Evolutionary conservation across 2,797 vertebrate species (phyloP).

Genomic region (Parotocinclus haroldoi): DNA sequence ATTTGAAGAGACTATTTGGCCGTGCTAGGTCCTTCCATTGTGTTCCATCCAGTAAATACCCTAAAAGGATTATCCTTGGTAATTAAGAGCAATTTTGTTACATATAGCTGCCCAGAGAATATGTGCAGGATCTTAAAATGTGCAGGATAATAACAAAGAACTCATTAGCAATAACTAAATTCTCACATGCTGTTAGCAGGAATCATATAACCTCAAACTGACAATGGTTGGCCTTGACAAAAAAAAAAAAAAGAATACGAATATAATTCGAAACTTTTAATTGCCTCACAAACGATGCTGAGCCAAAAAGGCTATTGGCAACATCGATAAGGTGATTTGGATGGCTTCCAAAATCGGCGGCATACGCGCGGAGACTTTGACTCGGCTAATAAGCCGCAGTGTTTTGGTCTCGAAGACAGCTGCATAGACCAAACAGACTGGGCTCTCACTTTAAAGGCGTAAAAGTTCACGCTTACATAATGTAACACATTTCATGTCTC

Average conservation of each 20-base stretch:
- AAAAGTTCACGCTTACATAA: conserved; percentile 17
- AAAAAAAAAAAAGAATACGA: not conserved
- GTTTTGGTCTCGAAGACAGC: conserved; percentile 29
- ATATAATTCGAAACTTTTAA: conserved; percentile 36
- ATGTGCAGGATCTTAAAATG: conserved; percentile 10
- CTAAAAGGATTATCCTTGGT: not conserved
- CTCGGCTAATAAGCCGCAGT: conserved; percentile 31
- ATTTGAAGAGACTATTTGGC: no score
- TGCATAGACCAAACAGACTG: conserved; percentile 36
- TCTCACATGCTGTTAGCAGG: conserved; percentile 16
- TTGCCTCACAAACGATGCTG: conserved; percentile 34
- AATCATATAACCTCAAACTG: conserved; percentile 26
- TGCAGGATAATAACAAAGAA: conserved; percentile 22
- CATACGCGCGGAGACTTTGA: conserved; percentile 36
- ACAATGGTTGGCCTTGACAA: conserved; percentile 25
- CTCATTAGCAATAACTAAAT: conserved; percentile 29
- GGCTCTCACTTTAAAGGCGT: conserved; percentile 23
- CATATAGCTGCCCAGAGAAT: not conserved
- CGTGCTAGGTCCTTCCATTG: no score
- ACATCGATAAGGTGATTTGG: conserved; percentile 31
- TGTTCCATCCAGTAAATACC: no score
- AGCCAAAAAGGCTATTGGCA: conserved; percentile 32
- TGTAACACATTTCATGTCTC: not conserved
- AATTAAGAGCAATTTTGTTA: not conserved
- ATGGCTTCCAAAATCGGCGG: conserved; percentile 32